A percentile compares a stretch with the other conserved stretches of the same genome.
phyloP scores from a whole-genome alignment of 2,797 vertebrate species.

The Sebastes cheni region DNA sequence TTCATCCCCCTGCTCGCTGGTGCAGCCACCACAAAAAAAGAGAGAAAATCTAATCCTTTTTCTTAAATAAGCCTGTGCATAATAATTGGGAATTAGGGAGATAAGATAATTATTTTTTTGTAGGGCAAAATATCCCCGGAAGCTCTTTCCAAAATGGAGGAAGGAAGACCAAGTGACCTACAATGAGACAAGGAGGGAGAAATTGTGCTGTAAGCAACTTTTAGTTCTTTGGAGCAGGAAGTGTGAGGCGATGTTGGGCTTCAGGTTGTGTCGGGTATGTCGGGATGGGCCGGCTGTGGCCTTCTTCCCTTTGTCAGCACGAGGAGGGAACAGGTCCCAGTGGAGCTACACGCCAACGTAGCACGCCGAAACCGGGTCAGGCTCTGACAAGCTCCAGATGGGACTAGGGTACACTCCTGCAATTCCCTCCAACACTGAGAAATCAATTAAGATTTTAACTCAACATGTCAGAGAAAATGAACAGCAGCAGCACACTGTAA shows the following conservation, averaged over 20 bases:
- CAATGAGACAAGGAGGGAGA: constrained; percentile 69
- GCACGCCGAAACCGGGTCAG: constrained; percentile 79
- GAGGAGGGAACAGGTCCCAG: constrained; percentile 78
- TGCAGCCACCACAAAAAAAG: constrained; percentile 40
- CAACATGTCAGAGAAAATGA: constrained; percentile 26
- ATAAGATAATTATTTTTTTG: constrained; percentile 87
- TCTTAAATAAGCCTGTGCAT: constrained; percentile 85
- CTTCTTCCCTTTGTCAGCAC: constrained; percentile 76
- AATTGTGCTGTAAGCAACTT: constrained; percentile 58
- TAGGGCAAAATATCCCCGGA: constrained; percentile 85
- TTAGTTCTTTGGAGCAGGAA: constrained; percentile 24
- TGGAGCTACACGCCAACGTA: constrained; percentile 65
- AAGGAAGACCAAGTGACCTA: constrained; percentile 81
- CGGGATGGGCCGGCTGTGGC: constrained; percentile 56
- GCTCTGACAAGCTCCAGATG: constrained; percentile 77
- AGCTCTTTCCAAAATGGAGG: constrained; percentile 83
- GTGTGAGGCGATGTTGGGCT: constrained; percentile 37
- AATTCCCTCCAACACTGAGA: constrained; percentile 64
- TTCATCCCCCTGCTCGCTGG: constrained; percentile 54
- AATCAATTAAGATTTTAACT: constrained; percentile 77
- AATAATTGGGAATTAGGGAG: constrained; percentile 87
- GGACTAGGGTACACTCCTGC: constrained; percentile 68
- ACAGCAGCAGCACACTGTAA: background rate
- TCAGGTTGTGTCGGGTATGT: background rate
- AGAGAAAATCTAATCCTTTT: constrained; percentile 78